A percentile compares a stretch with the other conserved stretches of the same genome.
Conservation (phyloP, 2,113 vertebrate genomes). For the Nyctibius bracteatus region DNA sequence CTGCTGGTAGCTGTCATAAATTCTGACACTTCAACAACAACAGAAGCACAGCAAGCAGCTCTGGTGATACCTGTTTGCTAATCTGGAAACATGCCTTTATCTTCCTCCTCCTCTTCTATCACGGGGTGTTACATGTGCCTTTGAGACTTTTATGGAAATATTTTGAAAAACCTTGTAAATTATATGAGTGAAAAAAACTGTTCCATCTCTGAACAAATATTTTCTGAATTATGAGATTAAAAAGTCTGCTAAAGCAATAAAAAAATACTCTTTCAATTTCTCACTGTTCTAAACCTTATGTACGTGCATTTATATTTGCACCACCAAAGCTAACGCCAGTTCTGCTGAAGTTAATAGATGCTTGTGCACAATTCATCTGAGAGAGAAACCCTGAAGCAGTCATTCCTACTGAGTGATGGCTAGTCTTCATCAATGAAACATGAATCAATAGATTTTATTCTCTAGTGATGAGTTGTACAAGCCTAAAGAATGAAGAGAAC, state of each 20-base stretch:
- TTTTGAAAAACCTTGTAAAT: not conserved
- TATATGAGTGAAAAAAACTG: not conserved
- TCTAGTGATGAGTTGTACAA: not conserved
- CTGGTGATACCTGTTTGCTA: not conserved
- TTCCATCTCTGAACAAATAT: not conserved
- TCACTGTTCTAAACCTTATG: not conserved
- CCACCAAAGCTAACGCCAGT: accelerated
- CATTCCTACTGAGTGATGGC: not conserved
- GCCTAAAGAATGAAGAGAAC: not conserved
- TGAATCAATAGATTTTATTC: not conserved
- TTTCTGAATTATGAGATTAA: not conserved
- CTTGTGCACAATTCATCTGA: not conserved
- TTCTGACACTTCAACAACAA: not conserved
- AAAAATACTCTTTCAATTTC: not conserved
- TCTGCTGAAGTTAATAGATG: not conserved
- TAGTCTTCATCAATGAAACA: not conserved
- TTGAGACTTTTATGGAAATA: not conserved
- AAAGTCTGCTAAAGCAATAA: not conserved
- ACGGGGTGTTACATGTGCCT: not conserved
- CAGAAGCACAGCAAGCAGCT: not conserved
- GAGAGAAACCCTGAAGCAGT: not conserved
- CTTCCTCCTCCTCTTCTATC: not conserved
- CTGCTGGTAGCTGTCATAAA: not conserved
- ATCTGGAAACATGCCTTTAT: not conserved
- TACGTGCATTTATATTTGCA: not conserved